phyloP scores from a whole-genome alignment of 2,888 invertebrate genomes.

The Philereme vetulata region DNA sequence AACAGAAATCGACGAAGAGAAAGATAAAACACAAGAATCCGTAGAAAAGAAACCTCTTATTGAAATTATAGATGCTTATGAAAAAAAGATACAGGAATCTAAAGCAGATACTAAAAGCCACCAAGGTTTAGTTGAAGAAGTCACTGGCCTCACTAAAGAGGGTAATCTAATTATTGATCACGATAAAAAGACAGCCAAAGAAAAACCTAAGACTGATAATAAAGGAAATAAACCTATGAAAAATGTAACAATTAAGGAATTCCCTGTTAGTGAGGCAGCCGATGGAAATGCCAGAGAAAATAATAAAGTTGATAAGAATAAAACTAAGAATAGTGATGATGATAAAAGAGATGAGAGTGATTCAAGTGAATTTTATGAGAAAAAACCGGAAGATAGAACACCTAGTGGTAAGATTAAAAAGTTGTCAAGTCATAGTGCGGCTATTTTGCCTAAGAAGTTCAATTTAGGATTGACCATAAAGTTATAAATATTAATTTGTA shows the following conservation, averaged over 20 bases:
- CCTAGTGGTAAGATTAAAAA: slow-evolving; percentile 41
- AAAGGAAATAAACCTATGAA: slow-evolving; percentile 40
- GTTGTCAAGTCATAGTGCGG: background rate
- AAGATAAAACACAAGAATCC: slow-evolving; percentile 34
- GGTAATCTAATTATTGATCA: slow-evolving; percentile 56
- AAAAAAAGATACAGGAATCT: slow-evolving; percentile 40
- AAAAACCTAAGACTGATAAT: slow-evolving; percentile 34
- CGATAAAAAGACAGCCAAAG: slow-evolving; percentile 52
- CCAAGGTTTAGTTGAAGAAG: slow-evolving; percentile 35
- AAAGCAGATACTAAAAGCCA: slow-evolving; percentile 33
- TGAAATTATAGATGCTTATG: slow-evolving; percentile 60
- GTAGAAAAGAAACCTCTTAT: slow-evolving; percentile 62
- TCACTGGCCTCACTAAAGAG: slow-evolving; percentile 47
- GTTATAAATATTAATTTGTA: too few relatives aligned
- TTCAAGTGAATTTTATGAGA: slow-evolving; percentile 27
- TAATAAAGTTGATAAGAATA: slow-evolving; percentile 38
- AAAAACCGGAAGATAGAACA: slow-evolving; percentile 28
- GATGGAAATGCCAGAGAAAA: slow-evolving; percentile 34
- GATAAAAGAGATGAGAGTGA: slow-evolving; percentile 23
- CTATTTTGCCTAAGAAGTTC: too few relatives aligned
- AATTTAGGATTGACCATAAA: too few relatives aligned
- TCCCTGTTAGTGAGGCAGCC: slow-evolving; percentile 34
- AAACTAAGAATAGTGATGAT: slow-evolving; percentile 25
- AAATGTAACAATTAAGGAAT: slow-evolving; percentile 49
- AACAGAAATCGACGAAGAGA: slow-evolving; percentile 46